phyloP scores from a whole-genome alignment of 2,797 vertebrate species.

The Scleropages formosus region DNA sequence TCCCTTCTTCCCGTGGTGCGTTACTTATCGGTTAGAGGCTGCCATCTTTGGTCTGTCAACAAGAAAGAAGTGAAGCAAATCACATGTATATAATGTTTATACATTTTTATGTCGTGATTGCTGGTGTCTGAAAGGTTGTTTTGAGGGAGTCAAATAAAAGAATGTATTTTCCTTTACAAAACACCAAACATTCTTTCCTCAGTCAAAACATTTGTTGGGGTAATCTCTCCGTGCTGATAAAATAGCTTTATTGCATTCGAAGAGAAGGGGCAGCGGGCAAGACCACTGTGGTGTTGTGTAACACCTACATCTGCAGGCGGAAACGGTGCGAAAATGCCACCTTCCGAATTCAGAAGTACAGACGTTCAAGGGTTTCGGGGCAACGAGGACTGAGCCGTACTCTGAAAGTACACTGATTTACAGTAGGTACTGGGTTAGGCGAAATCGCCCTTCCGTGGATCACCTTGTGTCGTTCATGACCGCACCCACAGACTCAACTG shows the following conservation, averaged over 20 bases:
- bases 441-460: no score
- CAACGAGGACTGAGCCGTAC: no score
- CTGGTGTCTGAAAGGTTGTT: constrained; percentile 24
- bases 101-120: constrained; percentile 22
- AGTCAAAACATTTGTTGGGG: constrained; percentile 23
- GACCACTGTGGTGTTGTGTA: neutral
- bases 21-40: constrained; percentile 19
- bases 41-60: constrained; percentile 16
- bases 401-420: no score
- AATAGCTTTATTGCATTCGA: constrained; percentile 28
- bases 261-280: neutral
- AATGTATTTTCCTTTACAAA: constrained; percentile 30
- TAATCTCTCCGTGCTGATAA: constrained; percentile 24
- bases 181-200: constrained; percentile 22
- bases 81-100: constrained; percentile 27
- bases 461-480: no score
- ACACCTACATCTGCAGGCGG: neutral
- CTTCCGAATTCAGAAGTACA: no score
- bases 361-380: no score
- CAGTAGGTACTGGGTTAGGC: no score
- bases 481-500: no score
- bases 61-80: constrained; percentile 18
- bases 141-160: constrained; percentile 28
- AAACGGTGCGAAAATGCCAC: no score
- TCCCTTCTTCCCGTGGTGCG: neutral